Base-by-base conservation (phyloP, 2,113 vertebrate genomes). In the Antidorcas marsupialis region DNA sequence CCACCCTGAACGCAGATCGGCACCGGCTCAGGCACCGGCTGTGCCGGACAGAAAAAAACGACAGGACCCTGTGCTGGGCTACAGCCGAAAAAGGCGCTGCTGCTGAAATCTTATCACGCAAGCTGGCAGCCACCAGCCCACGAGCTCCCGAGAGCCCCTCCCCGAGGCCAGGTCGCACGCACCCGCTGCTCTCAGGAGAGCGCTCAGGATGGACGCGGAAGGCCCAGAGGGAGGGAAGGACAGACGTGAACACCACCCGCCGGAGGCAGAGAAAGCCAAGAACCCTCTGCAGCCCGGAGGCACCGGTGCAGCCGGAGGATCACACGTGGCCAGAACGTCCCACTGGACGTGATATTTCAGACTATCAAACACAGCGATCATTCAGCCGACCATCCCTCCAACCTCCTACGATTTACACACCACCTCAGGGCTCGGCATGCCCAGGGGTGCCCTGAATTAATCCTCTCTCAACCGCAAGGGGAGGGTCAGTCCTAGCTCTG, bases 261-360 rank as follows among this genome's bases (percentile, higher is more conserved):
- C 1, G 2, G 7, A 62, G 45, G 45, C 27, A 45, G 57, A 53
- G 52, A 14, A 23, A 30, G 60, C 6, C 1, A 1, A 33, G 89
- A 21, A 12, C 28, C 30, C 71, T 11, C 33, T 16, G 33, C 47
- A 33, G 25, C 21, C 43, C 4, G 36, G 52, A 19, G 71, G 83
- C 19, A 4, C 11, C n/a, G 1, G 19, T 2, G 67, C 67, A 23
- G 27, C 4, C 1, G 6, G 17, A 60, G 71, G 53, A 12, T 0
- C 25, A 1, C 0, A 1, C 12, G n/a, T 1, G 19, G 74, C 60
- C 27, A 60, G 14, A 23, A 2, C 3, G 5, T 12, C 12, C 12
- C 6, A 3, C 7, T 2, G 59, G 39, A 62, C 10, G 9, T 4
- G 23, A 5, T 27, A 23, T 17, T 36, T 21, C 30, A 33, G 47